Evolutionary conservation across 2,797 vertebrate species (phyloP).

Genomic region (Danio jaintianensis): DNA sequence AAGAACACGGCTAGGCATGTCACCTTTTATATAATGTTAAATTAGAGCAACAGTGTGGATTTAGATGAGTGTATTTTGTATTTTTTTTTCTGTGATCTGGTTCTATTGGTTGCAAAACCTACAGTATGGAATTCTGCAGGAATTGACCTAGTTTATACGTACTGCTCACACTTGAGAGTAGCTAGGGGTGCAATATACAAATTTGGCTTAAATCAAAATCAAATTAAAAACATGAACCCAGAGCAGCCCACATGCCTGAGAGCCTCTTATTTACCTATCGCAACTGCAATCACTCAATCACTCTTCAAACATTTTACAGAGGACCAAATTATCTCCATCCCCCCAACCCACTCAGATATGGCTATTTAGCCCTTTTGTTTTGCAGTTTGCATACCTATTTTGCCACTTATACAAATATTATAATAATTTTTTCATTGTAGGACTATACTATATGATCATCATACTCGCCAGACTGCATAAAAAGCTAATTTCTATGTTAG

Average conservation of each 20-base stretch:
- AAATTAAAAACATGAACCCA: constrained; percentile 42
- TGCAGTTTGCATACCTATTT: not conserved
- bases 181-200: constrained; percentile 35
- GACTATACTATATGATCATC: not conserved
- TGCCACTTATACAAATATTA: not conserved
- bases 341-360: not conserved
- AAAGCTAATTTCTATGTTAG: not conserved
- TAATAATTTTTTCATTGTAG: not conserved
- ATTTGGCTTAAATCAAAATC: constrained; percentile 45
- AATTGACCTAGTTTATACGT: constrained; percentile 48
- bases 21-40: not conserved
- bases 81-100: too few species aligned
- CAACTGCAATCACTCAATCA: constrained; percentile 4
- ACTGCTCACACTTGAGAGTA: constrained; percentile 38
- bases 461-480: not conserved
- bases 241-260: constrained; percentile 7
- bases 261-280: constrained; percentile 31
- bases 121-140: constrained; percentile 34
- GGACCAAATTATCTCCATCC: not conserved
- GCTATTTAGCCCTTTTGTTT: not conserved
- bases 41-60: constrained; percentile 15
- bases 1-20: not conserved
- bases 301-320: constrained; percentile 6
- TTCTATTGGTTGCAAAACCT: too few species aligned
- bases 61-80: constrained; percentile 20